Percentiles rank a stretch among this genome's conserved stretches.
Conservation (phyloP, 2,797 vertebrate genomes). For the Myotis vivesi region DNA sequence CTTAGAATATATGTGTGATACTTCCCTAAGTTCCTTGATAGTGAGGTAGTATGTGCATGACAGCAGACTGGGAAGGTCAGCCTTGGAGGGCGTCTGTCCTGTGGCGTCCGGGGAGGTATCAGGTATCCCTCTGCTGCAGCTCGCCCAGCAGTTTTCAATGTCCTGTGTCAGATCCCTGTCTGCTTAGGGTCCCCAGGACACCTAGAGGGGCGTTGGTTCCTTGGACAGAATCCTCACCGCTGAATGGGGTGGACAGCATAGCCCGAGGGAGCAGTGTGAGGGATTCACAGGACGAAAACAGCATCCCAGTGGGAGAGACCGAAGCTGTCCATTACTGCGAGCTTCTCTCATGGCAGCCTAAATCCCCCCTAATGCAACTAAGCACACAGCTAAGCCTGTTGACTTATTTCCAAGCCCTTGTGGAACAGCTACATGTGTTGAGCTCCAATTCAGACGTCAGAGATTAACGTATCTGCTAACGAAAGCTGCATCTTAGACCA, state of each 20-base stretch:
- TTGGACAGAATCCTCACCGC: neutral
- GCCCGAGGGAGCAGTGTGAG: neutral
- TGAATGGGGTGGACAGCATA: neutral
- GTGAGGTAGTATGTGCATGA: neutral
- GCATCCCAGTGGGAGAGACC: neutral
- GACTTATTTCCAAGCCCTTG: neutral
- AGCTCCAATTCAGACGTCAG: neutral
- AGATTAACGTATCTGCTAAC: neutral
- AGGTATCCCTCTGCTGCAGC: neutral
- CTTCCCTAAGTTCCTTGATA: neutral
- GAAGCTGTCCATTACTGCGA: neutral
- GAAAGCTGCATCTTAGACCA: neutral
- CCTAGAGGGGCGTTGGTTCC: neutral
- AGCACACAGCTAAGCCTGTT: neutral
- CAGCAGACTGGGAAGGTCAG: neutral
- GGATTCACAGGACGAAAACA: neutral
- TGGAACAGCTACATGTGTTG: neutral
- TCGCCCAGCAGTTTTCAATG: neutral
- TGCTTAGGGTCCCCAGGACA: neutral
- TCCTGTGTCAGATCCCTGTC: neutral
- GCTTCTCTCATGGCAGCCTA: neutral
- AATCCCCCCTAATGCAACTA: slow-evolving; percentile 27
- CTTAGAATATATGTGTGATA: neutral
- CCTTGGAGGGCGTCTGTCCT: neutral
- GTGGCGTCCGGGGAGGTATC: neutral